Base-by-base conservation (phyloP, 2,113 vertebrate species). In the Barnardius zonarius region DNA sequence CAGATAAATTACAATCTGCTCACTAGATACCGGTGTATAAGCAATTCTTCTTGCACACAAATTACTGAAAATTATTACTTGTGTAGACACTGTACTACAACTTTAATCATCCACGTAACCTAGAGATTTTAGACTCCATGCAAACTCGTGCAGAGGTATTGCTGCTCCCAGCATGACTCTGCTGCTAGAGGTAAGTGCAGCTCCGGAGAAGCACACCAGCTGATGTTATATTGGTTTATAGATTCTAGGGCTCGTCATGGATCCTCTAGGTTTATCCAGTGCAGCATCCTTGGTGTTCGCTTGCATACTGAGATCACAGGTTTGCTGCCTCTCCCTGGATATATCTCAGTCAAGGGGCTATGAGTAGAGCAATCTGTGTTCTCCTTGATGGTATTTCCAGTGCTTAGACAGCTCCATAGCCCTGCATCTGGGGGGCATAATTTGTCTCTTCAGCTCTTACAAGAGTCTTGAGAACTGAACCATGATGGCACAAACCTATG, bases 51-150 rank as follows among this genome's bases (percentile, higher is more conserved):
- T 86, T 83, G 72, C 69, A 68, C 1, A 2, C 19, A 91, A 91
- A 90, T 92, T 92, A 43, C 80, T 52, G 85, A 44, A 89, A 82
- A 88, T 85, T 88, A 67, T 49, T 51, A 64, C 37, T 78, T 95
- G 41, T 63, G n/a, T 44, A 67, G 62, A 25, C 37, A 30, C 25
- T 75, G n/a, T n/a, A 9, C 31, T 55, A 39, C 81, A 79, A 59
- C 61, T 57, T 43, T n/a, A 72, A 61, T 46, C 81, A 75, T 59
- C 23, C 35, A 11, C 17, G 46, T 5, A 51, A 92, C 17, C 25
- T 35, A 35, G 81, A 78, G 54, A 57, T 93, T 87, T 54, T 31
- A 91, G 48, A 49, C 23, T 52, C 85, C 7, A 6, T 15, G n/a
- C 15, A n/a, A 77, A 52, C 69, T 20, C 52, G 6, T 8, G 17